A percentile compares a stretch with the other conserved stretches of the same genome.
Conservation (phyloP, 2,888 invertebrate genomes). For the Holacanthella duospinosa region DNA sequence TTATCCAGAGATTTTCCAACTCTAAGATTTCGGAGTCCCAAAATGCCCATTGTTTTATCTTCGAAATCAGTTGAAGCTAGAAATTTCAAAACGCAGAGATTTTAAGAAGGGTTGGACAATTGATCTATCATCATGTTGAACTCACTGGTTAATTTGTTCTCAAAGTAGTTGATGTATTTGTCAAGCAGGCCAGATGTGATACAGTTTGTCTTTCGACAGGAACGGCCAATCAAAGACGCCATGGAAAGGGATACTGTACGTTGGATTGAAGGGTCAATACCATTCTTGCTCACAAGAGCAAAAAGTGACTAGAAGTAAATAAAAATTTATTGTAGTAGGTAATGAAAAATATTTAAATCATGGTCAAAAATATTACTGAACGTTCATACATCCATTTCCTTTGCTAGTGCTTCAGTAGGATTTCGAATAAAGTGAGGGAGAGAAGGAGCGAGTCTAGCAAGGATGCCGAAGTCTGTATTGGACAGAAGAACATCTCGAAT, state of each 20-base stretch:
- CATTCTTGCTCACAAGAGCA: conserved; percentile 18
- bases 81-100: too few relatives aligned
- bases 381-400: conserved; percentile 31
- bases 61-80: conserved; percentile 16
- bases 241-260: conserved; percentile 27
- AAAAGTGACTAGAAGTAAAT: conserved; percentile 25
- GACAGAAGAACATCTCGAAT: conserved; percentile 30
- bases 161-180: conserved; percentile 34
- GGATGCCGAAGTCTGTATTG: conserved; percentile 14
- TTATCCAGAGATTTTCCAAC: conserved; percentile 28
- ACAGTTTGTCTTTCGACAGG: conserved; percentile 30
- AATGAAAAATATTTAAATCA: neutral
- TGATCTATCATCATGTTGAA: too few relatives aligned
- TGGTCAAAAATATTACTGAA: neutral
- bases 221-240: conserved; percentile 30
- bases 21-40: conserved; percentile 30
- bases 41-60: conserved; percentile 27
- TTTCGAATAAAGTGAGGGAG: conserved; percentile 31
- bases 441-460: conserved; percentile 17
- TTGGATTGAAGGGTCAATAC: conserved; percentile 12
- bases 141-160: conserved; percentile 19
- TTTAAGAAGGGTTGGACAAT: too few relatives aligned
- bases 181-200: conserved; percentile 22
- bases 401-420: conserved; percentile 32
- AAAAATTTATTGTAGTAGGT: neutral